A percentile compares a stretch with the other conserved stretches of the same genome.
Conservation (phyloP, 2,797 vertebrate species). For the Sebastes melanostomus region DNA sequence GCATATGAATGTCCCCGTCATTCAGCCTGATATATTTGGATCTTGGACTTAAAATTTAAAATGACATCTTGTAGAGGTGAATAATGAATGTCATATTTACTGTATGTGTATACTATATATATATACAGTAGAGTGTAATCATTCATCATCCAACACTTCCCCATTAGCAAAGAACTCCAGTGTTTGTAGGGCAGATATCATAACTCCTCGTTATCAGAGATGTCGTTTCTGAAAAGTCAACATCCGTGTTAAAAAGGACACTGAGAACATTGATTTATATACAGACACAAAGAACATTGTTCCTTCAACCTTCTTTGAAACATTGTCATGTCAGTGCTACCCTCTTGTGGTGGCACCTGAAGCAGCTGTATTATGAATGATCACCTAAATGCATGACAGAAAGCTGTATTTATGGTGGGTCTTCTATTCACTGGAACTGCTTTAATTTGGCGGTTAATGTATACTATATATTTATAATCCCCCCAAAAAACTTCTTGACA, state of each 20-base stretch:
- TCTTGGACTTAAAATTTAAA: not conserved
- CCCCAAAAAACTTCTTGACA: not conserved
- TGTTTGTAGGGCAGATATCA: not conserved
- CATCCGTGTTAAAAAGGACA: not conserved
- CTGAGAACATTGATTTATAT: not conserved
- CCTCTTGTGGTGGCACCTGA: slow-evolving; percentile 73
- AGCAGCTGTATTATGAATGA: not conserved
- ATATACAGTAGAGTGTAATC: not conserved
- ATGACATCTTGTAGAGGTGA: not conserved
- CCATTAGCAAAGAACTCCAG: not conserved
- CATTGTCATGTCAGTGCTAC: slow-evolving; percentile 48
- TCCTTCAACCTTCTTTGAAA: not conserved
- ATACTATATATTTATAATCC: not conserved
- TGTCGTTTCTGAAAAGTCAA: not conserved
- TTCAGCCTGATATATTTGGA: not conserved
- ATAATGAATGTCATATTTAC: not conserved
- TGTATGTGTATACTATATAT: not conserved
- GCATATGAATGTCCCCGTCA: not conserved
- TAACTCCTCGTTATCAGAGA: not conserved
- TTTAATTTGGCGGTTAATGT: not conserved
- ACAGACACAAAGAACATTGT: not conserved
- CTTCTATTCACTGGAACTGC: not conserved
- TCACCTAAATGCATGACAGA: not conserved
- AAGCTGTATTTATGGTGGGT: not conserved
- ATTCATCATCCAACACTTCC: not conserved